These are phyloP conservation scores for Chaetodon auriga DNA, from an alignment of 2,113 vertebrate genomes.

Conservation along the genomic window DNA sequence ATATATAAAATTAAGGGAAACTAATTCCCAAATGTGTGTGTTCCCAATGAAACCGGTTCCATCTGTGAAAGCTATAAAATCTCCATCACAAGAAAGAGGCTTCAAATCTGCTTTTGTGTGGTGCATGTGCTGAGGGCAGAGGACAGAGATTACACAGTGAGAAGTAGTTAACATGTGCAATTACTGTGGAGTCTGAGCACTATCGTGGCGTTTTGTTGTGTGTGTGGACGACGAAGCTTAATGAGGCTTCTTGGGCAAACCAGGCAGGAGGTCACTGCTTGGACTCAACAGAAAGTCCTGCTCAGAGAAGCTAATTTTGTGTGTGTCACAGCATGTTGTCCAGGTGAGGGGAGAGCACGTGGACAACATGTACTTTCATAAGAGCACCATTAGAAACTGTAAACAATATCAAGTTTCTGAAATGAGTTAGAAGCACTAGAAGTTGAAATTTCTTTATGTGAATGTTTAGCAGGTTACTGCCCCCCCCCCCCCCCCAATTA, in stretches of 20 bases:
- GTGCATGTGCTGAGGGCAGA: conserved; percentile 40
- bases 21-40: neutral
- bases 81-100: conserved; percentile 21
- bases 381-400: neutral
- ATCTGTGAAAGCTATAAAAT: neutral
- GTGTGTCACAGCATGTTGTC: neutral
- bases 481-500: no score
- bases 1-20: neutral
- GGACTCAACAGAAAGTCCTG: conserved; percentile 28
- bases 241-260: conserved; percentile 28
- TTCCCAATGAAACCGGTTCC: neutral
- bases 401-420: conserved; percentile 12
- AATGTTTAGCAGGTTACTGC: no score
- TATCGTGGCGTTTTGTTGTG: conserved; percentile 6
- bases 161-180: conserved; percentile 39
- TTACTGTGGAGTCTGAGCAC: conserved; percentile 41
- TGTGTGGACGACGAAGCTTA: conserved; percentile 26
- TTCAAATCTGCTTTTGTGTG: conserved; percentile 42
- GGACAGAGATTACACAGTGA: conserved; percentile 47
- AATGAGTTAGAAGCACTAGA: neutral
- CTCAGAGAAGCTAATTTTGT: conserved; percentile 45
- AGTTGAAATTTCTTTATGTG: no score
- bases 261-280: conserved; percentile 19
- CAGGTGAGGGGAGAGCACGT: neutral
- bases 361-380: neutral